phyloP scores from a whole-genome alignment of 1,140 invertebrate genomes.

The Drosophila nannoptera region DNA sequence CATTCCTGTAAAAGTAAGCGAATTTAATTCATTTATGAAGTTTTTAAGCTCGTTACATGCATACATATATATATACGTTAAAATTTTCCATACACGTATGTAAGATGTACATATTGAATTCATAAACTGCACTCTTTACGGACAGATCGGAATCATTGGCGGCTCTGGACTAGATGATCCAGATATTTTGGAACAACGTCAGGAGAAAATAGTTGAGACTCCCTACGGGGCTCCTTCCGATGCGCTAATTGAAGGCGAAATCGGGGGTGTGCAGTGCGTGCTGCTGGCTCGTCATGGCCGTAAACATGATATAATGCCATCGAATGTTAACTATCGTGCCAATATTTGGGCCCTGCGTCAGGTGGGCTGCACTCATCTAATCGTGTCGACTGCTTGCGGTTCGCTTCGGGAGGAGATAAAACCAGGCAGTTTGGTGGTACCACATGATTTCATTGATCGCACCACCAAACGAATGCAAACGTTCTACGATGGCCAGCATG shows the following conservation, averaged over 20 bases:
- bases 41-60: not conserved
- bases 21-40: conserved; percentile 3
- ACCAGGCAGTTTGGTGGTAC: conserved; percentile 93
- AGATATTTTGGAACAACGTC: conserved; percentile 86
- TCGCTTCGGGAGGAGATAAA: conserved; percentile 92
- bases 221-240: conserved; percentile 94
- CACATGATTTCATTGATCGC: conserved; percentile 97
- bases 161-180: conserved; percentile 95
- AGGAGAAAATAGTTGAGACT: conserved; percentile 85
- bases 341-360: conserved; percentile 96
- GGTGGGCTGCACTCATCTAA: conserved; percentile 93
- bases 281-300: conserved; percentile 94
- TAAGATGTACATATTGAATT: not conserved
- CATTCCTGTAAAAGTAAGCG: conserved; percentile 64
- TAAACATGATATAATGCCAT: conserved; percentile 89
- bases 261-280: conserved; percentile 85
- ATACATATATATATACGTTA: not conserved
- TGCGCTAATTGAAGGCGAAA: conserved; percentile 87
- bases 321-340: conserved; percentile 93
- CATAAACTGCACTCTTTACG: too few species aligned
- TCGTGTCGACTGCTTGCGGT: conserved; percentile 86
- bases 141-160: conserved; percentile 95
- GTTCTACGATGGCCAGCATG: conserved; percentile 90
- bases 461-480: conserved; percentile 88
- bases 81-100: not conserved